Conservation (phyloP, 2,797 vertebrate species). For the Petrocephalus sullivani region DNA sequence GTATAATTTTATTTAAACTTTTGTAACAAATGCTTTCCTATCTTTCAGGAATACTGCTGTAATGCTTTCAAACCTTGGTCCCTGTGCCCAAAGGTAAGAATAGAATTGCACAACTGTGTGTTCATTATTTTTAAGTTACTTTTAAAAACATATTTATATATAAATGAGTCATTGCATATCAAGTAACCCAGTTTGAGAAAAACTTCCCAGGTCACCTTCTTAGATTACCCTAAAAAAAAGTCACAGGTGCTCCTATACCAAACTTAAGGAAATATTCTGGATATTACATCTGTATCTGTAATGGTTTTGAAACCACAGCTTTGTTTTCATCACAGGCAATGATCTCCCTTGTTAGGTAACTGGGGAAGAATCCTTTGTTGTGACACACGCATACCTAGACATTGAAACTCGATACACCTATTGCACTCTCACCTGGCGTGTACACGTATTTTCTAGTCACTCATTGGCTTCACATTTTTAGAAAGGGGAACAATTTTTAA, state of each 20-base stretch:
- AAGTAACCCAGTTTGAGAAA: no score
- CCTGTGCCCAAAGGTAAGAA: constrained; percentile 38
- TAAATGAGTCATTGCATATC: neutral
- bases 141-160: neutral
- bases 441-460: neutral
- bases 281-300: neutral
- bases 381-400: neutral
- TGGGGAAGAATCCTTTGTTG: neutral
- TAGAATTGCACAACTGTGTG: neutral
- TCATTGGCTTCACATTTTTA: neutral
- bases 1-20: neutral
- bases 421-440: neutral
- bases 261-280: neutral
- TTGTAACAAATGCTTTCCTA: neutral
- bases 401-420: neutral
- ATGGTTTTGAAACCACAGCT: neutral
- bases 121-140: neutral
- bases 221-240: neutral
- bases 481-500: neutral
- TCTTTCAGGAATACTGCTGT: constrained; percentile 19
- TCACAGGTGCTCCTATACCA: neutral
- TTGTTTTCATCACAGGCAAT: neutral
- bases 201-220: no score
- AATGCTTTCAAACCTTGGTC: constrained; percentile 35
- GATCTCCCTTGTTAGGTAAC: neutral